These are phyloP conservation scores for Electrona antarctica DNA, from an alignment of 2,113 vertebrate species.

Conservation along the genomic window DNA sequence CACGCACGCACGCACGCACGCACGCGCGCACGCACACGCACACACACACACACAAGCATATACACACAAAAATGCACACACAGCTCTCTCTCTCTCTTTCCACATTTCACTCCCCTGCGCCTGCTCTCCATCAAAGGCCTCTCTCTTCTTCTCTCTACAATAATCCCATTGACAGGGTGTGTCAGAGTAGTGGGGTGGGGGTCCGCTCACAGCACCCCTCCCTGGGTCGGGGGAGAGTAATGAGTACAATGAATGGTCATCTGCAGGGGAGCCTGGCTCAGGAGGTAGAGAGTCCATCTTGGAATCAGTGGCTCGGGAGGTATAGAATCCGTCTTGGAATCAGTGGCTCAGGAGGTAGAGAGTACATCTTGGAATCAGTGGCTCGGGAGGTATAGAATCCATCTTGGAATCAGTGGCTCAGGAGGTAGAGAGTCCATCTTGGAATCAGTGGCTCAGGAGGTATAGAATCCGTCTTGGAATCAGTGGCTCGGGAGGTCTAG, in stretches of 20 bases:
- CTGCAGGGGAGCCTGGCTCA: conserved; percentile 15
- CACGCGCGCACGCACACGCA: too few species aligned
- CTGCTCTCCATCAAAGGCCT: not conserved
- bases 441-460: too few species aligned
- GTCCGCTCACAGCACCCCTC: conserved; percentile 26
- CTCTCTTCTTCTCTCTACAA: conserved; percentile 4
- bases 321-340: too few species aligned
- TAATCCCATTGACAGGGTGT: conserved; percentile 41
- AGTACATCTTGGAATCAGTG: not conserved
- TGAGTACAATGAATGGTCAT: conserved; percentile 15
- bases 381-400: not conserved
- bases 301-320: too few species aligned
- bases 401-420: too few species aligned
- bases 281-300: too few species aligned
- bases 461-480: too few species aligned
- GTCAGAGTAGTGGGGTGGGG: conserved; percentile 20
- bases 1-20: not conserved
- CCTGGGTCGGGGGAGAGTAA: not conserved
- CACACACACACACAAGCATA: not conserved
- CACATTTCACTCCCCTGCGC: conserved; percentile 1
- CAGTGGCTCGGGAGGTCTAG: too few species aligned
- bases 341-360: too few species aligned
- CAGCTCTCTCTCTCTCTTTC: not conserved
- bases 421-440: too few species aligned
- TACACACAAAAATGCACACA: not conserved